These are phyloP conservation scores for Istiophorus platypterus DNA, from an alignment of 2,113 vertebrate genomes.

Conservation along the genomic window DNA sequence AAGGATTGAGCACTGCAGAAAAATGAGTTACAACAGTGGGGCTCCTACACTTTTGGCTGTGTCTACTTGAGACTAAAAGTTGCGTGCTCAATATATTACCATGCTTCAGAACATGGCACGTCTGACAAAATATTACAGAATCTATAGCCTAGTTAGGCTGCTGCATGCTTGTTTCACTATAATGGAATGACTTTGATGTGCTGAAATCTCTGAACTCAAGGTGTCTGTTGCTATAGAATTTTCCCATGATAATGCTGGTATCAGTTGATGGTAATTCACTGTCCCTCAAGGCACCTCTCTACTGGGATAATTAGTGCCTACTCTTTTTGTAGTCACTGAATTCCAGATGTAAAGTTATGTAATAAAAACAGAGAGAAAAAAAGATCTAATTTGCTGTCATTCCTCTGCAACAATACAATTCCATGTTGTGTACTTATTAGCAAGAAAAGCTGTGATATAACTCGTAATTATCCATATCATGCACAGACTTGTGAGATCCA, in stretches of 20 bases:
- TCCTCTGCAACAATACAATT: neutral
- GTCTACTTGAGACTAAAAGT: constrained; percentile 4
- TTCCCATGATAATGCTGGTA: neutral
- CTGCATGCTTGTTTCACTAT: neutral
- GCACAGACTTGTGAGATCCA: neutral
- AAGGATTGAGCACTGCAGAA: constrained; percentile 67
- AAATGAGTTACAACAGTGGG: constrained; percentile 76
- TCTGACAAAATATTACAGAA: neutral
- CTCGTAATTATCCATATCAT: neutral
- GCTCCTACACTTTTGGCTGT: constrained; percentile 70
- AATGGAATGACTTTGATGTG: neutral
- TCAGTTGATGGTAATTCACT: neutral
- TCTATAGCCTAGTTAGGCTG: neutral
- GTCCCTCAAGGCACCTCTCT: neutral
- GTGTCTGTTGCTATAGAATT: neutral
- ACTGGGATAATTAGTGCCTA: neutral
- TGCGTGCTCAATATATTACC: neutral
- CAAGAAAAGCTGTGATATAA: neutral
- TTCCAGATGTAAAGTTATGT: neutral
- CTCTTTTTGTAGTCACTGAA: neutral
- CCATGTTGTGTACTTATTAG: neutral
- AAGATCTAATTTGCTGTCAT: neutral
- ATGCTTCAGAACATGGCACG: neutral
- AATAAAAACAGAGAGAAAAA: neutral
- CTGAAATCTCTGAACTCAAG: neutral